Conservation (phyloP, 2,113 vertebrate species). For the Balaeniceps rex region DNA sequence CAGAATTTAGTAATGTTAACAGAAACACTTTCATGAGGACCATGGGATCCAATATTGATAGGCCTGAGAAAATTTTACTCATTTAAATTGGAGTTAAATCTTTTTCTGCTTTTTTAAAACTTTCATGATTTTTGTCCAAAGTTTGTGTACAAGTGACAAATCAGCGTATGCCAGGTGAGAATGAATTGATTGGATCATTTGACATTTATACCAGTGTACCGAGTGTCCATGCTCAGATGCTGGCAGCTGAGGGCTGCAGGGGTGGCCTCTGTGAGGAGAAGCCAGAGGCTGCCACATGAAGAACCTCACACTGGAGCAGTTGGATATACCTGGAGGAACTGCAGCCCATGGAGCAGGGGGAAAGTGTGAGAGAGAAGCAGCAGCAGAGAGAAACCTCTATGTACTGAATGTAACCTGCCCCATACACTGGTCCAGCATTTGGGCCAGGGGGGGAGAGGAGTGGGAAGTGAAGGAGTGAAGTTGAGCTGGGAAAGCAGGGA, state of each 20-base stretch:
- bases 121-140: neutral
- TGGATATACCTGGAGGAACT: neutral
- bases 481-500: neutral
- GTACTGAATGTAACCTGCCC: neutral
- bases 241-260: neutral
- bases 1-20: neutral
- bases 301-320: neutral
- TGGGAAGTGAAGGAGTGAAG: neutral
- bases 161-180: neutral
- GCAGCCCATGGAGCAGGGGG: rapidly evolving
- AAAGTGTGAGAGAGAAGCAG: neutral
- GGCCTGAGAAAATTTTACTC: neutral
- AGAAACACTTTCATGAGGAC: neutral
- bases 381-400: neutral
- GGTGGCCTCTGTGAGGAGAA: neutral
- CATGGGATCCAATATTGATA: neutral
- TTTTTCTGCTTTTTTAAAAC: neutral
- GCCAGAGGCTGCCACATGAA: neutral
- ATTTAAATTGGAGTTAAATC: neutral
- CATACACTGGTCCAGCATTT: neutral
- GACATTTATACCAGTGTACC: neutral
- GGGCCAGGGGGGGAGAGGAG: neutral
- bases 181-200: neutral
- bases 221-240: too few relatives aligned
- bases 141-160: neutral